Evolutionary conservation across 2,888 invertebrate genomes (phyloP).

Genomic region (Ceramica pisi): DNA sequence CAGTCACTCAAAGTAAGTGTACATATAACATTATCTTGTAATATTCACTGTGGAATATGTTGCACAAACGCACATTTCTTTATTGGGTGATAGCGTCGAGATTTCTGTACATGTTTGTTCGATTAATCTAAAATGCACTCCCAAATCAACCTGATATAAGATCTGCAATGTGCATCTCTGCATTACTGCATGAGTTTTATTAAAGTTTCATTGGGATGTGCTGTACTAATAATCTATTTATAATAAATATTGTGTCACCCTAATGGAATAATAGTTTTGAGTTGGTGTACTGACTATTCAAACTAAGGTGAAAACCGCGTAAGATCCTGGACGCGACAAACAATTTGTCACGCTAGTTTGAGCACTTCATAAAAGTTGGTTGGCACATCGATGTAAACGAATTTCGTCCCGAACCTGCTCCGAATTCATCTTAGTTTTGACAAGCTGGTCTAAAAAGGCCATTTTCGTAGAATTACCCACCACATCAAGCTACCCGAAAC

Average conservation of each 20-base stretch:
- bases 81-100: neutral
- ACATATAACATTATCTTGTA: slow-evolving; percentile 25
- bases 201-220: slow-evolving; percentile 11
- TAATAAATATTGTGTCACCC: neutral
- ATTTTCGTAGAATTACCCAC: no score
- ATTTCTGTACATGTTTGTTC: slow-evolving; percentile 10
- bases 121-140: neutral
- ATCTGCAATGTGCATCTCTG: slow-evolving; percentile 34
- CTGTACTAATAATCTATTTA: neutral
- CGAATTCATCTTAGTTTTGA: no score
- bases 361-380: no score
- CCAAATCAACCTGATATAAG: slow-evolving; percentile 14
- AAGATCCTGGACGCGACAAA: no score
- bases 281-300: neutral
- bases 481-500: no score
- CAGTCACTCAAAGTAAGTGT: slow-evolving; percentile 95
- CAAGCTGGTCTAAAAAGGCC: no score
- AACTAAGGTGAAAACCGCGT: no score
- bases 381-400: no score
- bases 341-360: no score
- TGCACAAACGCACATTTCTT: slow-evolving; percentile 17
- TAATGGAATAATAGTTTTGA: neutral
- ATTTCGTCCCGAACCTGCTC: no score
- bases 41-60: slow-evolving; percentile 7
- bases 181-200: slow-evolving; percentile 47